phyloP scores from a whole-genome alignment of 1,140 invertebrate species.

The Drosophila varians region DNA sequence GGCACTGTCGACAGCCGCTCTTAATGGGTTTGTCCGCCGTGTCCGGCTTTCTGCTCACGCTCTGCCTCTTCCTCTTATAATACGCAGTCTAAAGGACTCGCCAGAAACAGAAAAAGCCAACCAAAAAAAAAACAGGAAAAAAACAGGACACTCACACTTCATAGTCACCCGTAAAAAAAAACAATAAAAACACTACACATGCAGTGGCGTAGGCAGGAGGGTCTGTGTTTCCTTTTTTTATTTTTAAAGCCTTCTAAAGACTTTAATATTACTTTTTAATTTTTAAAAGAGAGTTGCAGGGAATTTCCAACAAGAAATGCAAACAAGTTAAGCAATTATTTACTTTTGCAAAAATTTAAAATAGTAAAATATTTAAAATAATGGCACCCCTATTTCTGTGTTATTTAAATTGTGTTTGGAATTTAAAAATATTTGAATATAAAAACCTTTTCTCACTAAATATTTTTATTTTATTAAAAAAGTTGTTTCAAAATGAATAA shows the following conservation, averaged over 20 bases:
- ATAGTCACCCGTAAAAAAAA: neutral
- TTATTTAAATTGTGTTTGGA: too few relatives aligned
- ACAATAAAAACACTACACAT: neutral
- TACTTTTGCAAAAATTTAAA: too few relatives aligned
- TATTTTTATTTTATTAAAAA: too few relatives aligned
- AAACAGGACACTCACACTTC: slow-evolving; percentile 4
- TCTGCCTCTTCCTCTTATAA: slow-evolving; percentile 63
- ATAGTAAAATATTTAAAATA: too few relatives aligned
- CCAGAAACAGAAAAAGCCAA: slow-evolving; percentile 16
- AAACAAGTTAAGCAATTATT: too few relatives aligned
- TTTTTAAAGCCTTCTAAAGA: neutral
- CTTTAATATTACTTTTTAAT: neutral
- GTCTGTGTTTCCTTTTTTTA: neutral
- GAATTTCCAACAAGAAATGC: too few relatives aligned
- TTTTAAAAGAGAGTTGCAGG: too few relatives aligned
- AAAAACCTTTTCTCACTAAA: too few relatives aligned
- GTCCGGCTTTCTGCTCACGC: slow-evolving; percentile 59
- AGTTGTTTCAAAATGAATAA: too few relatives aligned
- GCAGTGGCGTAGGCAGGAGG: neutral
- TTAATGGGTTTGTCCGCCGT: slow-evolving; percentile 66
- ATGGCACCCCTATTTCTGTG: too few relatives aligned
- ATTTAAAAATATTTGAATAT: too few relatives aligned
- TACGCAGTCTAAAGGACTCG: slow-evolving; percentile 42
- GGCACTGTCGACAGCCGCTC: slow-evolving; percentile 63
- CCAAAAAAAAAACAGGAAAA: slow-evolving; percentile 20